Base-by-base conservation (phyloP, 1,140 invertebrate genomes). In the Monochamus saltuarius region DNA sequence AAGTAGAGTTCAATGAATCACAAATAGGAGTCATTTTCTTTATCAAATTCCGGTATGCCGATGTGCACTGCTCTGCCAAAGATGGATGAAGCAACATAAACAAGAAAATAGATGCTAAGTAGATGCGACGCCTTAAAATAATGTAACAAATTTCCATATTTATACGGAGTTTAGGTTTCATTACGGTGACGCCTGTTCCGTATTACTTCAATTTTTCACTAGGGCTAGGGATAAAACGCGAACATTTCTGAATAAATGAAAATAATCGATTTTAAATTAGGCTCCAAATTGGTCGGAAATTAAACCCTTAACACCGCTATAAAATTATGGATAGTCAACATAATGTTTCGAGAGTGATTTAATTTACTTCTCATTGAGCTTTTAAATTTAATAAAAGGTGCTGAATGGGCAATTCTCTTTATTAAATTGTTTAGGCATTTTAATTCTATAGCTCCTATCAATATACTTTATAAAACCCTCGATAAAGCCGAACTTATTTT, bases 201-300 rank as follows among this genome's bases (percentile, higher is more conserved):
- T 29, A 47, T 47, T 47, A 29, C 45, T 29, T 22, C 17, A 22
- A 22, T 47, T 40, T 40, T 47, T 47, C 17, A 29, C 45, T 29
- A 7, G 7, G 17, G 45, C n/a, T 16, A 17, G n/a, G n/a, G 45
- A 47, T 47, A 22, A 47, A 19, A 35, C 29, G 29, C 49, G 29
- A n/a, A 34, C 36, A 13, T 51, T 37, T 35, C 34, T 38, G 49
- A 35, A n/a, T n/a, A 17, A 51, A 51, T 51, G 2, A 51, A 51
- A 51, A 51, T 51, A 51, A 51, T 51, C 49, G 19, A 51, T 36
- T 51, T 13, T 14, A 51, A 51, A 51, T 51, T 51, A 37, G 29
- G 49, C 49, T 22, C 36, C 8, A 51, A 51, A 51, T 51, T 51
- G 49, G 29, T 22, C 49, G 49, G 49, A 51, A 51, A 51, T 51